Evolutionary conservation across 2,888 invertebrate species (phyloP).

Genomic region (Smittia sp.): DNA sequence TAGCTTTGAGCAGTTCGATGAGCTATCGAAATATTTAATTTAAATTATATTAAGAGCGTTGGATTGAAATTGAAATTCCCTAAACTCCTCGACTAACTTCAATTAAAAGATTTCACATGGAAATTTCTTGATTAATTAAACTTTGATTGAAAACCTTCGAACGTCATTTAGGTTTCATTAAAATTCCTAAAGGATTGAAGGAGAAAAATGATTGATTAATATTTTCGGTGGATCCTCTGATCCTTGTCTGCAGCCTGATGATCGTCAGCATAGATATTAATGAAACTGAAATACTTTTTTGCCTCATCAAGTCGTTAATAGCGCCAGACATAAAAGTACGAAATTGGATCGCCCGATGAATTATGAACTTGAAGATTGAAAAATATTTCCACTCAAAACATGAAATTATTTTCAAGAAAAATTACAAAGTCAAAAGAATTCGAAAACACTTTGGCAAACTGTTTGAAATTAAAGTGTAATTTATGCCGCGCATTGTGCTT

Average conservation of each 20-base stretch:
- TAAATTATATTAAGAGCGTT: not conserved
- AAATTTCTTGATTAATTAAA: conserved; percentile 6
- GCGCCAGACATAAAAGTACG: conserved; percentile 12
- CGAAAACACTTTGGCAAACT: conserved; percentile 2
- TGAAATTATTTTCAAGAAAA: conserved; percentile 2
- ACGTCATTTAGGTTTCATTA: conserved; percentile 11
- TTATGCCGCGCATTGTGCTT: conserved; percentile 20
- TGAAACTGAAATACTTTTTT: not conserved
- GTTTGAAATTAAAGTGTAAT: conserved; percentile 4
- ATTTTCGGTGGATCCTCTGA: not conserved
- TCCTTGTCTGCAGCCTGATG: conserved; percentile 2
- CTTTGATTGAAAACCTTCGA: not conserved
- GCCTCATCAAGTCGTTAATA: not conserved
- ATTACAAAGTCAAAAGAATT: not conserved
- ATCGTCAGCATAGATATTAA: conserved; percentile 21
- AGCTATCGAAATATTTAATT: no score
- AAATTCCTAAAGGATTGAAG: not conserved
- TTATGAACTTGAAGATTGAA: not conserved
- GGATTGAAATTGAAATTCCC: no score
- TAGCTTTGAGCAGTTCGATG: no score
- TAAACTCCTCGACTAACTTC: no score
- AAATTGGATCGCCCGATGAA: not conserved
- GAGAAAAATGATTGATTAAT: conserved; percentile 31
- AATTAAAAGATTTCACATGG: no score
- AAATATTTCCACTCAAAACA: conserved; percentile 14